phyloP scores from a whole-genome alignment of 1,140 invertebrate genomes.

The Proctacanthus coquilletti region DNA sequence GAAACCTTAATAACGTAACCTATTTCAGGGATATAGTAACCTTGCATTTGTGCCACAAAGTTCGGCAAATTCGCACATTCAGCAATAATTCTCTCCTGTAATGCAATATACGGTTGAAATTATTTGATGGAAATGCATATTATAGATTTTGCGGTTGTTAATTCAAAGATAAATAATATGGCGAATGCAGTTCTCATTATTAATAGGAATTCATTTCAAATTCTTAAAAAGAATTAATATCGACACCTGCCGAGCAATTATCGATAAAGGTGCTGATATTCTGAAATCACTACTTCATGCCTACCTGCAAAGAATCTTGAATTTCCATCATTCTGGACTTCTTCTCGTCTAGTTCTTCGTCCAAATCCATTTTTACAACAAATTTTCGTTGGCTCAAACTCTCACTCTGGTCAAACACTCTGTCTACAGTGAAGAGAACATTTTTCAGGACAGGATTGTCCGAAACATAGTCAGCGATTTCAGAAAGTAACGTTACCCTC shows the following conservation, averaged over 20 bases:
- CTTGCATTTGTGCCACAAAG: background rate
- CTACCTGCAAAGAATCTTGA: background rate
- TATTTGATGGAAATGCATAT: too few relatives aligned
- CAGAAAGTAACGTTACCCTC: too few relatives aligned
- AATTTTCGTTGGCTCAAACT: constrained; percentile 1
- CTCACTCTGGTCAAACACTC: background rate
- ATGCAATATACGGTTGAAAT: too few relatives aligned
- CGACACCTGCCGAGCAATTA: too few relatives aligned
- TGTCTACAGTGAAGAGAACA: constrained; percentile 1
- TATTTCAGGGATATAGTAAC: constrained; percentile 48
- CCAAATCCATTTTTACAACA: background rate
- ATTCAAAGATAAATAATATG: too few relatives aligned
- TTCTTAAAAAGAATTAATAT: too few relatives aligned
- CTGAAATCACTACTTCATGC: too few relatives aligned
- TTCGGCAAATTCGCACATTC: background rate
- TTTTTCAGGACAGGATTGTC: too few relatives aligned
- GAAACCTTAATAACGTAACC: constrained; percentile 50
- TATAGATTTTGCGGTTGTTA: too few relatives aligned
- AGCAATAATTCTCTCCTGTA: too few relatives aligned
- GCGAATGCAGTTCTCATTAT: too few relatives aligned
- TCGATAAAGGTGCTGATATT: too few relatives aligned
- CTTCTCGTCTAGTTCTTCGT: background rate
- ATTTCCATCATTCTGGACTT: background rate
- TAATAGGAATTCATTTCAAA: background rate
- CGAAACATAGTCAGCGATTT: background rate